Conservation (phyloP, 2,797 vertebrate species). For the Hypotaenidia okinawae region DNA sequence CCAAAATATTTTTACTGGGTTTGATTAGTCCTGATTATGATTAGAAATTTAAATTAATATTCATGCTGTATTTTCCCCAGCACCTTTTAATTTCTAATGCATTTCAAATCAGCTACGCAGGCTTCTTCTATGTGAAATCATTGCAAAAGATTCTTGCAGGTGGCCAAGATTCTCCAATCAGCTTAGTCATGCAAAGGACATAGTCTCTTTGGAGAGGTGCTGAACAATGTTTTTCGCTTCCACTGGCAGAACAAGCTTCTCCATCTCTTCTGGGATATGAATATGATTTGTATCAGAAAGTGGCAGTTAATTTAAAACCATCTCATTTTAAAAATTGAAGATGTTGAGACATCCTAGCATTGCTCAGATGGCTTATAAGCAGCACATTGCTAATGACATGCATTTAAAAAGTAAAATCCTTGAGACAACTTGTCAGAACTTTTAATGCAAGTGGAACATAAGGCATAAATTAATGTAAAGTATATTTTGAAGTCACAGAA, state of each 20-base stretch:
- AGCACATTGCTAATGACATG: background rate
- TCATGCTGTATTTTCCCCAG: background rate
- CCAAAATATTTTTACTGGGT: background rate
- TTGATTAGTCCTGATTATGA: slow-evolving; percentile 16
- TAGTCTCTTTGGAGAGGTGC: background rate
- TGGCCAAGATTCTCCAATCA: background rate
- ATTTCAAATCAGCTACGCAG: slow-evolving; percentile 29
- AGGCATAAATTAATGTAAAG: slow-evolving; percentile 3
- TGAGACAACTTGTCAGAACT: background rate
- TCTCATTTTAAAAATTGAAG: slow-evolving; percentile 1
- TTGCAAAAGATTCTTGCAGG: background rate
- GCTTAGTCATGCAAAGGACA: background rate
- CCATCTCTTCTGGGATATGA: background rate
- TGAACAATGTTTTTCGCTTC: background rate
- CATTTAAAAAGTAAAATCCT: background rate
- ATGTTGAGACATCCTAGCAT: background rate
- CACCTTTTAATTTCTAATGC: slow-evolving; percentile 3
- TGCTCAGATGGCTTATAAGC: background rate
- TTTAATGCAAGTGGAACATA: background rate
- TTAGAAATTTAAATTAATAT: slow-evolving; percentile 38
- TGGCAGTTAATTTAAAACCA: background rate
- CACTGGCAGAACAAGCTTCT: background rate
- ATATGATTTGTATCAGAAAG: background rate
- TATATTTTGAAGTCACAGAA: background rate
- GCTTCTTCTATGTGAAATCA: background rate